Base-by-base conservation (phyloP, 2,113 vertebrate genomes). In the Colaptes auratus region DNA sequence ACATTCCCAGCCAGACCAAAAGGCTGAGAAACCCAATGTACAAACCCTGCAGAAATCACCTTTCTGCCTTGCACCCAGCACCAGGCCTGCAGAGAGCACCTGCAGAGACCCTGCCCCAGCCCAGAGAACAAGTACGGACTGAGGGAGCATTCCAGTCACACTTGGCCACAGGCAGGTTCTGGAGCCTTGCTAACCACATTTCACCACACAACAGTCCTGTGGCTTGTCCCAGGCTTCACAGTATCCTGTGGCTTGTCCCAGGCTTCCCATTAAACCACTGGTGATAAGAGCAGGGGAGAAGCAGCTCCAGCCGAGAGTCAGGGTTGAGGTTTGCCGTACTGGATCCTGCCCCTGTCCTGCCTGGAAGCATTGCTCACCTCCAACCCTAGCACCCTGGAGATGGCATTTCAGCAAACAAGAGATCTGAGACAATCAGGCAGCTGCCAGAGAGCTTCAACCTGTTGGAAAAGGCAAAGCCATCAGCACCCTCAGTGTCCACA, bases 381-480 rank as follows among this genome's bases (percentile, higher is more conserved):
- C 13, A 64, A 27, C 21, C 16, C 2, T 2, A 64, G 42, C 76
- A 53, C 4, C 60, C 25, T 15, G 36, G 59, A 63, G 44, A 24
- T 0, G 3, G 5, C 0, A 6, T 2, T 66, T 12, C 30, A 39
- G 33, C 56, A 85, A 65, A 44, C 2, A 10, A 28, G 55, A 30
- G 15, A 30, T 44, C 42, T 5, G 39, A 60, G 19, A 65, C 31
- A 35, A 67, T 44, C 25, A 0, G 28, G 39, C 64, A 82, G 44
- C 18, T 11, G 59, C 35, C 17, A 6, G 7, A 19, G 74, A 23
- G 58, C 23, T 60, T 33, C 48, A 46, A 14, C 4, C 25, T 35
- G 7, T 14, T 44, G 3, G 2, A 10, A 66, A 70, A 82, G 55
- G 33, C 12, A 46, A 59, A 30, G 42, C 44, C 66, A 52, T 53